Evolutionary conservation across 2,797 vertebrate species (phyloP), one percentile per base, ranked within the genome.

Genomic region (Calcarius lapponicus): DNA sequence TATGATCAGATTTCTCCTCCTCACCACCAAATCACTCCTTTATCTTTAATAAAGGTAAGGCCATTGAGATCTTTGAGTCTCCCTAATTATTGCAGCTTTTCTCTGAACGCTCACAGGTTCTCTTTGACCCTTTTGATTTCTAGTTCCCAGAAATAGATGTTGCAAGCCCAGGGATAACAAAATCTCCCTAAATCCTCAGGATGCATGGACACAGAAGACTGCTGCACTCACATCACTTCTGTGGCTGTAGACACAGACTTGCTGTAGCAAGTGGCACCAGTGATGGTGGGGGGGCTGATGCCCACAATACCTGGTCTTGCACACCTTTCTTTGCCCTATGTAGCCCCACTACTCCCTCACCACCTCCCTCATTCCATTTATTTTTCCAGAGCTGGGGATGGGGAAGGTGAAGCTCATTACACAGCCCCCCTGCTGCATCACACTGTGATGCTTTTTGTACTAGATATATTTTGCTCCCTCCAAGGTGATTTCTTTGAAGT

Each of bases 1-100:
- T 17, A 79, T 42, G 58, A 80, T 88, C 76, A 81, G 54, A 90
- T 86, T 90, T 92, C 80, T 91, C 29, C 48, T 91, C 20, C 25
- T 75, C 32, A 88, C 29, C 31, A 69, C 65, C 69, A 81, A 71
- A 84, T 84, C 54, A 36, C 51, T 88, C 51, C 45, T 93, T 85
- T 62, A 74, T 43, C 51, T 95, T 92, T 85, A 67, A 61, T 60
- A 74, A 89, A 92, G 56, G 32, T 64, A 92, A 82, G 25, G 22
- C 25, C 67, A 78, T 64, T 13, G 32, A 85, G 42, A 66, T 82
- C 43, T 80, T 58, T 51, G 31, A 70, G 34, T 58, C 2, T 84
- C 58, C 22, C 38, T 61, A 50, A 57, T 48, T 91, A 81, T 20
- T 91, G 34, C 32, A 80, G 67, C 25, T 74, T 76, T 87, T 57